These are phyloP conservation scores for Catharus fuscescens DNA, from an alignment of 2,113 vertebrate genomes.

Conservation along the genomic window DNA sequence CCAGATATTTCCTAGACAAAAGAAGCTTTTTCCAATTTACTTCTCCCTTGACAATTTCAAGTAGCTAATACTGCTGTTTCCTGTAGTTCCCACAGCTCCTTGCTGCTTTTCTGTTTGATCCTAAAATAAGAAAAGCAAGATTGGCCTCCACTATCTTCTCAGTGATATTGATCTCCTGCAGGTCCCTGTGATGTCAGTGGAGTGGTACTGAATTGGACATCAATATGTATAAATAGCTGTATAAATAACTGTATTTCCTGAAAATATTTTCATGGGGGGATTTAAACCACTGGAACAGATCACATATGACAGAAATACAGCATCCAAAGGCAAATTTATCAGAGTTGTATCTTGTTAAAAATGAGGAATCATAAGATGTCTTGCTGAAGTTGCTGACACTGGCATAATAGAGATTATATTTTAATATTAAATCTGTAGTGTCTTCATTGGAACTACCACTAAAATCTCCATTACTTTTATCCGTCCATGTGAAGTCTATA, in stretches of 20 bases:
- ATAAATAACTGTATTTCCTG: neutral
- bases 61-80: constrained; percentile 27
- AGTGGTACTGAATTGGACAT: neutral
- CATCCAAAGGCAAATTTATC: neutral
- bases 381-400: neutral
- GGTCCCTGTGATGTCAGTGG: neutral
- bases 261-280: neutral
- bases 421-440: neutral
- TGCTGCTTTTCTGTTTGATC: constrained; percentile 40
- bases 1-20: neutral
- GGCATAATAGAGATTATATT: neutral
- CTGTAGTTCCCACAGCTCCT: constrained; percentile 23
- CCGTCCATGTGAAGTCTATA: neutral
- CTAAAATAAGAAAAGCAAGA: constrained; percentile 1
- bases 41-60: constrained; percentile 21
- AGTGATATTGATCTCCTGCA: neutral
- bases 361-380: neutral
- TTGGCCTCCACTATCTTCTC: neutral
- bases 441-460: neutral
- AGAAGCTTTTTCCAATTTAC: constrained; percentile 26
- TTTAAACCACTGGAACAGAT: neutral
- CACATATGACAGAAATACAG: neutral
- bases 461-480: neutral
- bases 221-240: constrained; percentile 6
- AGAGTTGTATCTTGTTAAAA: neutral